Base-by-base conservation (phyloP, 2,888 invertebrate species). In the Diplolepis rosae region DNA sequence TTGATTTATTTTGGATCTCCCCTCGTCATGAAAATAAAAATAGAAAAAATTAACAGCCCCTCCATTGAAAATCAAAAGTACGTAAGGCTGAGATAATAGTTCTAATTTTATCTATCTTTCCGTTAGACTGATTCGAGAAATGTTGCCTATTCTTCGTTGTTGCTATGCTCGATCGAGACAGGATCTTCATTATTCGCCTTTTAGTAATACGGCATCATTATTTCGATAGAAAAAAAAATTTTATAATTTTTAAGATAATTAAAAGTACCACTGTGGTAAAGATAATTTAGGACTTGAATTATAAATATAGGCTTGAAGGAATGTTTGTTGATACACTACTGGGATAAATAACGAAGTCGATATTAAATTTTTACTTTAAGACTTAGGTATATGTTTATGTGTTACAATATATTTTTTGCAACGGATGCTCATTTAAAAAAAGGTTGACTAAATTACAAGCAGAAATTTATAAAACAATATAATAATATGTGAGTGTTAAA, bases 71-170 rank as follows among this genome's bases (percentile, higher is more conserved):
- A 32, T 61, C 56, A 61, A 39, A 45, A 61, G 24, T 39, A 61
- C 22, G 56, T 39, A 39, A 61, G 56, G 13, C 32, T 61, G 56
- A 61, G 56, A 61, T 61, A 56, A 56, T 61, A 61, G 24, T 61
- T 61, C 56, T 61, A 61, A 61, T 61, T 61, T 61, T 61, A 61
- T 35, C 56, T 61, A 35, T 61, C 18, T 24, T 61, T 61, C 56
- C 56, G 35, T 35, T 22, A 56, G 22, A 32, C 22, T 56, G 11
- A 32, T 18, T 35, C 32, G 18, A 32, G 24, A 35, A 39, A 39
- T 39, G 35, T 54, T 35, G 35, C 22, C 22, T 61, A 61, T 35
- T 61, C 39, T 22, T 15, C 32, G 24, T 39, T 61, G 56, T 61
- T 61, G 32, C 39, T 61, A 61, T 11, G 39, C 39, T 61, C 54